Conservation (phyloP, 1,140 invertebrate species). For the Drosophila ficusphila region DNA sequence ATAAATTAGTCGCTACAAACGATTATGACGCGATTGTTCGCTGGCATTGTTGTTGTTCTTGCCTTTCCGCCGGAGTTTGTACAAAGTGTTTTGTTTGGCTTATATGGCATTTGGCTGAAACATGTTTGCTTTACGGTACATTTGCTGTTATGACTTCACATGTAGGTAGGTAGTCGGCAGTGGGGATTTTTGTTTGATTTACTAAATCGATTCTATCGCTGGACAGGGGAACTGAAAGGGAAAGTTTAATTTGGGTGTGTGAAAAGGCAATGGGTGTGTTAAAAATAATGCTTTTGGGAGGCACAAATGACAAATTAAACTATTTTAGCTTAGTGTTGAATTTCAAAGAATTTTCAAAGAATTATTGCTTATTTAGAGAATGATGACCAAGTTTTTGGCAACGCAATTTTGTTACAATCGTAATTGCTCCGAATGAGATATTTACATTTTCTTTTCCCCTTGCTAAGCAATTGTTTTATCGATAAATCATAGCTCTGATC, state of each 20-base stretch:
- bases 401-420: no score
- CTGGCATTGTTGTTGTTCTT: slow-evolving; percentile 7
- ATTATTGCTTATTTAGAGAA: no score
- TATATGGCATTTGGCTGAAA: slow-evolving; percentile 63
- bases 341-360: slow-evolving; percentile 5
- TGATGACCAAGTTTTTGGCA: no score
- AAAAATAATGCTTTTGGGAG: neutral
- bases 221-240: slow-evolving; percentile 37
- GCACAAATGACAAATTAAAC: neutral
- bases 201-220: slow-evolving; percentile 54
- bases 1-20: slow-evolving; percentile 82
- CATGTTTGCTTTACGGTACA: slow-evolving; percentile 80
- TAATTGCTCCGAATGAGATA: no score
- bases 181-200: slow-evolving; percentile 62
- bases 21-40: slow-evolving; percentile 78
- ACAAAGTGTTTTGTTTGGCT: slow-evolving; percentile 60
- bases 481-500: no score
- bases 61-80: slow-evolving; percentile 50
- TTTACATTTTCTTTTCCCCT: no score
- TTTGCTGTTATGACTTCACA: slow-evolving; percentile 74
- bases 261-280: neutral
- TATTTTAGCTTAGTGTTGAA: neutral
- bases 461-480: no score
- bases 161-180: slow-evolving; percentile 14
- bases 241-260: slow-evolving; percentile 30